Evolutionary conservation across 2,888 invertebrate genomes (phyloP), one percentile per base, ranked within the genome.

Genomic region (Callinectes sapidus): DNA sequence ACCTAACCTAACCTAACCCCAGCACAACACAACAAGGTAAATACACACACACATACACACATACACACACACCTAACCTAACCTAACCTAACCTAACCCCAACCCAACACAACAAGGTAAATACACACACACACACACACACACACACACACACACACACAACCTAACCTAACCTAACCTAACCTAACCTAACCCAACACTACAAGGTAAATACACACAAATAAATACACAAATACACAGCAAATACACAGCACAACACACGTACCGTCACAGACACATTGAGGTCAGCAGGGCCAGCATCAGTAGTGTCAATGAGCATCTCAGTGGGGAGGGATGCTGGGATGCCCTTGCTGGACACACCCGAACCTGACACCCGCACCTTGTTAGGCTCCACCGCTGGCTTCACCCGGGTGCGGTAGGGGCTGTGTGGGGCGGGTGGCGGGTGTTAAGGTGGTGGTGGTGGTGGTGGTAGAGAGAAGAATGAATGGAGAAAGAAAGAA

Each of bases 351-450:
- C 97, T 97, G 95, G 98, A 97, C 6, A 98, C 96, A 95, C 98
- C 98, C 13, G 98, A 98, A 14, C 98, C 98, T 95, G 97, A 98
- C n/a, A 98, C 97, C 95, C 97, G 97, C 14, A 98, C 97, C 96
- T 97, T 97, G 0, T 97, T 96, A 1, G 97, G 97, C 96, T 98
- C 97, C 42, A 97, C 96, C 1, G 97, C 39, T 14, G 94, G 94
- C 35, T 90, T 91, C 32, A 94, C 94, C 16, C 93, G 93, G 13
- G 91, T 92, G 28, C 94, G 90, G 90, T 92, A 94, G 35, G 94
- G 94, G 89, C 94, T 94, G 91, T 1, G 89, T 32, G 61, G 35
- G 77, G 1, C 32, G 35, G 16, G 18, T 5, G 35, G 10, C 32
- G 32, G n/a, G 28, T 18, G 48, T 8, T 61, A 32, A 2, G 16